Conservation (phyloP, 2,797 vertebrate species). For the Simalia tracyae region DNA sequence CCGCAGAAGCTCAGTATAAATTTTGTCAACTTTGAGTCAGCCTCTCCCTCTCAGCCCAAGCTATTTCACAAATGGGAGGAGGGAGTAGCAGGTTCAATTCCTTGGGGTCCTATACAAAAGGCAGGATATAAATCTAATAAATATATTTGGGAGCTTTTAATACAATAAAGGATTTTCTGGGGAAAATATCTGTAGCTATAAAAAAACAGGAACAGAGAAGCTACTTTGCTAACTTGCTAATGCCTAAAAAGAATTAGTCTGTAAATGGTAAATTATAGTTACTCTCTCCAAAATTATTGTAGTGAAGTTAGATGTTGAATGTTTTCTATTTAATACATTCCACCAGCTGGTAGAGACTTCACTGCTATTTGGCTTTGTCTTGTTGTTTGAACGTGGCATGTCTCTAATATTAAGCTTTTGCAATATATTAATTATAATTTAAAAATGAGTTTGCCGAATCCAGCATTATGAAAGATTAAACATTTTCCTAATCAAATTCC, state of each 20-base stretch:
- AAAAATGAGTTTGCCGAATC: not conserved
- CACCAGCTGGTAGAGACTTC: not conserved
- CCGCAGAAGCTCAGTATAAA: not conserved
- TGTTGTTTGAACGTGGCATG: not conserved
- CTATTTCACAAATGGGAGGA: not conserved
- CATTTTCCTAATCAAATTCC: not conserved
- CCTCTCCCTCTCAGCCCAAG: not conserved
- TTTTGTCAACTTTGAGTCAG: not conserved
- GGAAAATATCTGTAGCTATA: not conserved
- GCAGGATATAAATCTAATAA: not conserved
- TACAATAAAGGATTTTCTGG: not conserved
- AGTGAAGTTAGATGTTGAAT: not conserved
- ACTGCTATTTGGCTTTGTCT: not conserved
- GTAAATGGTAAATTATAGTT: slow-evolving; percentile 10
- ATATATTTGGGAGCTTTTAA: not conserved
- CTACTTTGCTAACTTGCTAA: not conserved
- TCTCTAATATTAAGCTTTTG: not conserved
- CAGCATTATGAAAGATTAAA: slow-evolving; percentile 1
- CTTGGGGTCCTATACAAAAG: not conserved
- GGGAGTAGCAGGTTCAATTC: not conserved
- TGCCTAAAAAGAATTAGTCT: not conserved
- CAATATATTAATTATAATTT: not conserved
- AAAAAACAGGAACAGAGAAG: not conserved
- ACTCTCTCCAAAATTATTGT: slow-evolving; percentile 2
- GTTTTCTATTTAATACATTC: not conserved